Base-by-base conservation (phyloP, 2,888 invertebrate genomes). In the Dromius quadrimaculatus region DNA sequence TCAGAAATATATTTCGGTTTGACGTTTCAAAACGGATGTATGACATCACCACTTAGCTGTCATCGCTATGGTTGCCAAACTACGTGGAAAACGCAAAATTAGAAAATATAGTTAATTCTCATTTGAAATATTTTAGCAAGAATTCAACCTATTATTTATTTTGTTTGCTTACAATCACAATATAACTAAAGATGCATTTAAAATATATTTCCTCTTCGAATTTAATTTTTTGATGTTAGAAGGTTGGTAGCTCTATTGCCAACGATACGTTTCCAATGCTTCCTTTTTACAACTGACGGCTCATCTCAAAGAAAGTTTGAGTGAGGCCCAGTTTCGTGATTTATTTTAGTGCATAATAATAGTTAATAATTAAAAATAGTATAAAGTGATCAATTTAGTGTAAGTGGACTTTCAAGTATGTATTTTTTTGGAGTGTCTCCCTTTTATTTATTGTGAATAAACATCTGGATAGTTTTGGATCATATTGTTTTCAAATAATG, bases 201-300 rank as follows among this genome's bases (percentile, higher is more conserved):
- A 15, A 19, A 28, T 22, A 41, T 8, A 38, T 57, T 57, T n/a
- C 22, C 8, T 28, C 22, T 23, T 66, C 22, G 13, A 66, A 54
- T 11, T 38, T 62, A 13, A 22, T 43, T 13, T 36, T 38, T 28
- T 50, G 13, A 5, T n/a, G n/a, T 36, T 17, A 11, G 13, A 32
- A 54, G 15, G 23, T 61, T 70, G 70, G 70, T 50, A 22, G 38
- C 62, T 34, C 70, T 62, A 47, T 19, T 70, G 70, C 70, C 70
- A 70, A 70, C 70, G 70, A 62, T 47, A 70, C 70, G 34, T 50
- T 61, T 70, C 32, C 47, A 69, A 70, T 70, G 70, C 70, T 70
- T 70, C 70, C 70, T 70, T 54, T 70, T 59, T 47, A 57, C 62
- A 62, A 70, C 68, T 68, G 62, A 62, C 62, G 70, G 61, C 70